phyloP scores from a whole-genome alignment of 37 sponge, comb jelly and placozoan species.

The Aplysina aerophoba region DNA sequence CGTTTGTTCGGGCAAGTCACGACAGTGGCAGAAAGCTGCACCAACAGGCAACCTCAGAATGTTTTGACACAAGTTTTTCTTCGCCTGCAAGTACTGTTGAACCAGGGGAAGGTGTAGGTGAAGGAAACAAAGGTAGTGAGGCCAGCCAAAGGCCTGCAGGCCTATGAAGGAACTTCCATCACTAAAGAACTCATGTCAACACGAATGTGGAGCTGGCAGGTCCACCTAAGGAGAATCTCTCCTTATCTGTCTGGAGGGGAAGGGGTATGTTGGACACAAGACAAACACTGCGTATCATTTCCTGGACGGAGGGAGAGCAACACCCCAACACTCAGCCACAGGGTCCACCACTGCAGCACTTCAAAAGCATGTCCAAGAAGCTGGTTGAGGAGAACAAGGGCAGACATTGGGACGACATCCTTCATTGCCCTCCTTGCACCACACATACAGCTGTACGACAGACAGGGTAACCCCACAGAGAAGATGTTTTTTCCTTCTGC shows the following conservation, averaged over 20 bases:
- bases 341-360: neutral
- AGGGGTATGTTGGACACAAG: neutral
- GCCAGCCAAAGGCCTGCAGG: neutral
- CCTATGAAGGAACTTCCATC: constrained; percentile 8
- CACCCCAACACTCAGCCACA: neutral
- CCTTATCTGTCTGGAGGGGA: neutral
- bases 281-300: neutral
- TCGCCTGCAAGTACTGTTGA: neutral
- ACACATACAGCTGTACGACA: neutral
- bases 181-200: neutral
- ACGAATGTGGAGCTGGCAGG: neutral
- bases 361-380: neutral
- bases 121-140: neutral
- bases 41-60: constrained; percentile 16
- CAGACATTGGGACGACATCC: neutral
- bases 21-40: constrained; percentile 7
- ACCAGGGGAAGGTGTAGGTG: neutral
- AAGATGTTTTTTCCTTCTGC: neutral
- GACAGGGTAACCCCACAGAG: neutral
- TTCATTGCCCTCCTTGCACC: neutral
- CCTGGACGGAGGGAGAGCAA: neutral
- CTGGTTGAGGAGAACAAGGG: neutral
- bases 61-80: neutral
- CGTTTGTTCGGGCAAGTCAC: constrained; percentile 34
- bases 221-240: neutral